A percentile compares a stretch with the other conserved stretches of the same genome.
These are phyloP conservation scores for Imbricaverruca yamaguchii DNA, from an alignment of 2,888 invertebrate species.

Conservation along the genomic window DNA sequence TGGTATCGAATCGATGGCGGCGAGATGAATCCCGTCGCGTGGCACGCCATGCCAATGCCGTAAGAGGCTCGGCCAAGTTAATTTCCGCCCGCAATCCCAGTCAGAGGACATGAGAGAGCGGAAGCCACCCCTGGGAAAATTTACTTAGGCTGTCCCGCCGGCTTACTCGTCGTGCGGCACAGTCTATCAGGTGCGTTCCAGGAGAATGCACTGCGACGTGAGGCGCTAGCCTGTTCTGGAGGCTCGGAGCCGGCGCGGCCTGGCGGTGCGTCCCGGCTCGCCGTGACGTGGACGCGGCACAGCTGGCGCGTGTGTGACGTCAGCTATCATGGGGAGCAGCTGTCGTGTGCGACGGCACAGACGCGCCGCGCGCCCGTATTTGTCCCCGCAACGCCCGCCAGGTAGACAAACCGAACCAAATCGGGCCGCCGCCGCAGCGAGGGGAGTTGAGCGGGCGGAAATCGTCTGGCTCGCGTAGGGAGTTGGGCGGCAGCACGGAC, in stretches of 20 bases:
- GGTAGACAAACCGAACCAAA: not conserved
- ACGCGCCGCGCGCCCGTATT: not conserved
- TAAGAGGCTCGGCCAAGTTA: too few species aligned
- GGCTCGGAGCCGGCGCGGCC: not conserved
- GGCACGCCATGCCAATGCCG: too few species aligned
- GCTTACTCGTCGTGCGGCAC: not conserved
- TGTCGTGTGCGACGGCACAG: not conserved
- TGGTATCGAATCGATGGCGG: too few species aligned
- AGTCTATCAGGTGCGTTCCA: not conserved
- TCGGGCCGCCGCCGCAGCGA: not conserved
- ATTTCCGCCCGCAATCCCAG: too few species aligned
- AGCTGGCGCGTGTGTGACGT: conserved; percentile 16
- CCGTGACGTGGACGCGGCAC: not conserved
- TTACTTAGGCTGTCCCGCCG: not conserved
- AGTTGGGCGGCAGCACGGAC: too few species aligned
- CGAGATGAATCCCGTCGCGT: too few species aligned
- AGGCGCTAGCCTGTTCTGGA: not conserved
- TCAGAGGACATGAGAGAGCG: too few species aligned
- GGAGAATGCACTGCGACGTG: not conserved
- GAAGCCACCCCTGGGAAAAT: too few species aligned
- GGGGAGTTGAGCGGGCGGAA: not conserved
- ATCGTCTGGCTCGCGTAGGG: too few species aligned
- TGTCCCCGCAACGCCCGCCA: not conserved
- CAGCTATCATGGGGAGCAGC: conserved; percentile 9
- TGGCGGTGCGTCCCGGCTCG: not conserved